phyloP scores from a whole-genome alignment of 2,888 invertebrate species.

The Nycteola revayana region DNA sequence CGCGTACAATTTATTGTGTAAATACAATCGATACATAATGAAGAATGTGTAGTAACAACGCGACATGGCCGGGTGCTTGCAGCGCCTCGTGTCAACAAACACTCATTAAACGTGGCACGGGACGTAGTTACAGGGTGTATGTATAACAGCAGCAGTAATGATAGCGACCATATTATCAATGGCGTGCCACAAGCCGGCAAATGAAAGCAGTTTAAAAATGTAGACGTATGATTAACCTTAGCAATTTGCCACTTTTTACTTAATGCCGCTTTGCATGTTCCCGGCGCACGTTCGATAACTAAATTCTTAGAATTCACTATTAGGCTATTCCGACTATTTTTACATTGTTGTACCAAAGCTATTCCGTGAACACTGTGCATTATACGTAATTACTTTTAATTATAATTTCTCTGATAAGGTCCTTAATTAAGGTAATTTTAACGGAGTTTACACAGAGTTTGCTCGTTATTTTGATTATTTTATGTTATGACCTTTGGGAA shows the following conservation, averaged over 20 bases:
- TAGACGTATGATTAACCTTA: conserved; percentile 51
- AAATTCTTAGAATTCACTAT: conserved; percentile 43
- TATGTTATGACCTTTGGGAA: conserved; percentile 25
- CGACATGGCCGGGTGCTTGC: too few species aligned
- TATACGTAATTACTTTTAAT: conserved; percentile 1
- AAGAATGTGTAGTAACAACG: too few species aligned
- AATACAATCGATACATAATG: too few species aligned
- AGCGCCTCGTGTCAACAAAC: too few species aligned
- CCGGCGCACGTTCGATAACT: conserved; percentile 24
- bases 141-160: too few species aligned
- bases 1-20: too few species aligned
- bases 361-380: conserved; percentile 14
- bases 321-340: conserved; percentile 29
- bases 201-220: conserved; percentile 40
- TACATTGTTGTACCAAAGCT: too few species aligned
- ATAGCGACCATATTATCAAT: too few species aligned
- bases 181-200: conserved; percentile 27
- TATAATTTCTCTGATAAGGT: conserved; percentile 20
- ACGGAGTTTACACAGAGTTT: conserved; percentile 21
- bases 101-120: too few species aligned
- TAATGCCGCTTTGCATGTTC: conserved; percentile 46
- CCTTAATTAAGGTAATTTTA: conserved; percentile 32
- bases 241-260: conserved; percentile 47
- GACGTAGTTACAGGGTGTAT: too few species aligned
- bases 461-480: conserved; percentile 30